phyloP scores from a whole-genome alignment of 2,797 vertebrate species.

The Tauraco hartlaubi region DNA sequence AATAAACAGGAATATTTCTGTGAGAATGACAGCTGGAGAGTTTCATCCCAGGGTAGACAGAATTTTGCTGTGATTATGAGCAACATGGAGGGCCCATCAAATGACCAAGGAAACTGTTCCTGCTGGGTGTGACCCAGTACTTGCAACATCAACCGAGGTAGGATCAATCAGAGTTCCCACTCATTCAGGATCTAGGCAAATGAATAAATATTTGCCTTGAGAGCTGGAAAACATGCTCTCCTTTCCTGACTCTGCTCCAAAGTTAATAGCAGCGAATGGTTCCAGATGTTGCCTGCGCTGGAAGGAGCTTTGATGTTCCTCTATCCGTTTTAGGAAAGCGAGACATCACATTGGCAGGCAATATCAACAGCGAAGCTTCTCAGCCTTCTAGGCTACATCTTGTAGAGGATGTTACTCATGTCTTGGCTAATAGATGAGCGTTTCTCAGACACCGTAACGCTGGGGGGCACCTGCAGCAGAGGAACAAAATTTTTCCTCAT shows the following conservation, averaged over 20 bases:
- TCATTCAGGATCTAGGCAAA: not conserved
- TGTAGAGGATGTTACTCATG: not conserved
- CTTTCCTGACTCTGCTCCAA: not conserved
- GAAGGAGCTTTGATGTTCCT: not conserved
- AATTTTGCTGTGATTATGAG: not conserved
- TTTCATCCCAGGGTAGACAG: not conserved
- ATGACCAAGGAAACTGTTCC: accelerated
- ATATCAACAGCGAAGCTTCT: not conserved
- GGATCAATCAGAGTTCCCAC: not conserved
- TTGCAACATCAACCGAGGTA: accelerated
- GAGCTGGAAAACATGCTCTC: not conserved
- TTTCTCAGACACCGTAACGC: not conserved
- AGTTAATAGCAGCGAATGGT: not conserved
- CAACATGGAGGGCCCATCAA: not conserved
- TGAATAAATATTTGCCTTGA: not conserved
- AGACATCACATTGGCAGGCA: not conserved
- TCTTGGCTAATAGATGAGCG: not conserved
- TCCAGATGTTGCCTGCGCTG: not conserved
- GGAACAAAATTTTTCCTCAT: not conserved
- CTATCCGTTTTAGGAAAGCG: not conserved
- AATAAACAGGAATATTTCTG: not conserved
- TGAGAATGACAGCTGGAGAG: not conserved
- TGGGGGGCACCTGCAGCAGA: not conserved
- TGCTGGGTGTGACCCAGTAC: not conserved
- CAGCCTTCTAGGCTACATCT: not conserved